Evolutionary conservation across 53 echinoderm and acorn worm genomes (phyloP).

Genomic region (Actinopyga echinites): DNA sequence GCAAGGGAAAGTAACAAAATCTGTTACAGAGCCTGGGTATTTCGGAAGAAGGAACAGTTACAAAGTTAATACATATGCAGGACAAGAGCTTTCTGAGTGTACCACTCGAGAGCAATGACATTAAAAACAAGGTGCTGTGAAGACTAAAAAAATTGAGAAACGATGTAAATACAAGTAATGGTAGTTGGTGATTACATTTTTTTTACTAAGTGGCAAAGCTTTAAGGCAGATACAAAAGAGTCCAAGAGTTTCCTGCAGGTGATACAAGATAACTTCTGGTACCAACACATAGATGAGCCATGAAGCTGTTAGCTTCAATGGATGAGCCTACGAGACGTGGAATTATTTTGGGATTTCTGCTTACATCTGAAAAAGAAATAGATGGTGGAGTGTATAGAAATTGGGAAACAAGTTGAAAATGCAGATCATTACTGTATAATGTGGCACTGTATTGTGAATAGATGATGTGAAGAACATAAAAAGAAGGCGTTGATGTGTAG

Average conservation of each 20-base stretch:
- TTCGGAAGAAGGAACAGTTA: background rate
- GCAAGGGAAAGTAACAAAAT: background rate
- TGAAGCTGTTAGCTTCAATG: background rate
- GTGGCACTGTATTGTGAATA: background rate
- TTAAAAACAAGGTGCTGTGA: background rate
- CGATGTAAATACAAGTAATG: background rate
- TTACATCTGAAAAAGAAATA: background rate
- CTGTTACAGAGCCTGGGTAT: background rate
- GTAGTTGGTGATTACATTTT: background rate
- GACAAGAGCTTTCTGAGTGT: background rate
- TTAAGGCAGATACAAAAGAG: background rate
- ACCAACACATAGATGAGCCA: background rate
- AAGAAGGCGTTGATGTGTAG: too few species aligned
- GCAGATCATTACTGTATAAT: background rate
- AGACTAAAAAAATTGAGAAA: background rate
- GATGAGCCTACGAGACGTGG: background rate
- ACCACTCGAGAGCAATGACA: background rate
- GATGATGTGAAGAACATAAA: background rate
- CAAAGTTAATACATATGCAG: background rate
- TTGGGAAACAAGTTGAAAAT: background rate
- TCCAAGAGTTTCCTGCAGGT: background rate
- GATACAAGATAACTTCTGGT: too few species aligned
- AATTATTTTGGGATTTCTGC: background rate
- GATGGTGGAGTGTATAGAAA: background rate
- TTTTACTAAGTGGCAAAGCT: conserved; percentile 5